phyloP scores from a whole-genome alignment of 2,113 vertebrate species.

The Mesitornis unicolor region DNA sequence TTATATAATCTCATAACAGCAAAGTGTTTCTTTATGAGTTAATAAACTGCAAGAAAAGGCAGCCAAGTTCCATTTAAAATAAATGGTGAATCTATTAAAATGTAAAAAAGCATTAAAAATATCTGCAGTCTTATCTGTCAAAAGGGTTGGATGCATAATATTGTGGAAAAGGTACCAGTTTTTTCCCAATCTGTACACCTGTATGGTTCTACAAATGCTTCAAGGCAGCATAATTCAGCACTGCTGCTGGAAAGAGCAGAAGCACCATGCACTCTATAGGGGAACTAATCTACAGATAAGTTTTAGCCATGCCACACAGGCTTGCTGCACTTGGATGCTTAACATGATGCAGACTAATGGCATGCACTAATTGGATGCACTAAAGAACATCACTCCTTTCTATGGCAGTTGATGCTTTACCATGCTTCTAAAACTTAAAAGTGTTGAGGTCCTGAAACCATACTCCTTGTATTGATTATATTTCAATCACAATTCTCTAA shows the following conservation, averaged over 20 bases:
- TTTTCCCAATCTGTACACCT: not conserved
- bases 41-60: constrained; percentile 10
- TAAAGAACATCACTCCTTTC: not conserved
- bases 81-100: not conserved
- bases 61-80: constrained; percentile 4
- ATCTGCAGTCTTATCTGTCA: not conserved
- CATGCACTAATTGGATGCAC: not conserved
- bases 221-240: not conserved
- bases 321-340: not conserved
- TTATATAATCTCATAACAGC: not conserved
- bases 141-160: not conserved
- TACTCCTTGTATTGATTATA: not conserved
- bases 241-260: not conserved
- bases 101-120: not conserved
- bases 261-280: not conserved
- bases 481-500: not conserved
- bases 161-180: not conserved
- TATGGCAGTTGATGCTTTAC: not conserved
- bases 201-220: not conserved
- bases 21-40: not conserved
- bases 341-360: not conserved
- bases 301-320: not conserved
- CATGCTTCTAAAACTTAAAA: not conserved
- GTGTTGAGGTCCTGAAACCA: not conserved
- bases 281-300: not conserved